These are phyloP conservation scores for Tipula helvola DNA, from an alignment of 2,888 invertebrate genomes.

Conservation along the genomic window DNA sequence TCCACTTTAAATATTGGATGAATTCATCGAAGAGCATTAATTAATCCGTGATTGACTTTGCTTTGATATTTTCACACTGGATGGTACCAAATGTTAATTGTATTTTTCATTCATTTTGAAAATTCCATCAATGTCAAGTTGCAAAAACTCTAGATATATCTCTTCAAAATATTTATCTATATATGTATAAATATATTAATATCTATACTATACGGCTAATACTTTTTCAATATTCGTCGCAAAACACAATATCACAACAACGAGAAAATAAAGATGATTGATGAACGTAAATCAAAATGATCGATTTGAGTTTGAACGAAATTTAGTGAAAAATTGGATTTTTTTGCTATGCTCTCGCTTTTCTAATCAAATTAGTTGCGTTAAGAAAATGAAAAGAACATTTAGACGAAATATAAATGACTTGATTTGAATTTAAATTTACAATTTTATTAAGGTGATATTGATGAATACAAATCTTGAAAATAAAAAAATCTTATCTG, in stretches of 20 bases:
- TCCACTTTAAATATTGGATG: background rate
- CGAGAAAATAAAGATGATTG: background rate
- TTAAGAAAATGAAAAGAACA: background rate
- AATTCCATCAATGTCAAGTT: background rate
- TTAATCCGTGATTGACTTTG: background rate
- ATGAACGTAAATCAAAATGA: constrained; percentile 4
- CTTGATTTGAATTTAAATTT: background rate
- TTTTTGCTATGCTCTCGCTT: background rate
- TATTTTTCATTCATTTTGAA: background rate
- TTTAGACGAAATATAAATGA: background rate
- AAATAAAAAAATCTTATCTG: background rate
- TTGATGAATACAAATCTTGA: background rate
- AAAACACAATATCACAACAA: background rate
- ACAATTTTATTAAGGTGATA: background rate
- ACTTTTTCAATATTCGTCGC: background rate
- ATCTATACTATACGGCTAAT: background rate
- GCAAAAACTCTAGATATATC: background rate
- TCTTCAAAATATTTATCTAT: background rate
- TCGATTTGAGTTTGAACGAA: background rate
- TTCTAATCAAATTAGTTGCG: background rate
- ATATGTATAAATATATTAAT: background rate
- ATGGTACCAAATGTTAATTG: background rate
- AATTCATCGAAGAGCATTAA: background rate
- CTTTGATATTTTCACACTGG: background rate
- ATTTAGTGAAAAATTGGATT: background rate